Conservation (phyloP, 1,140 invertebrate species). For the Caerostris extrusa region DNA sequence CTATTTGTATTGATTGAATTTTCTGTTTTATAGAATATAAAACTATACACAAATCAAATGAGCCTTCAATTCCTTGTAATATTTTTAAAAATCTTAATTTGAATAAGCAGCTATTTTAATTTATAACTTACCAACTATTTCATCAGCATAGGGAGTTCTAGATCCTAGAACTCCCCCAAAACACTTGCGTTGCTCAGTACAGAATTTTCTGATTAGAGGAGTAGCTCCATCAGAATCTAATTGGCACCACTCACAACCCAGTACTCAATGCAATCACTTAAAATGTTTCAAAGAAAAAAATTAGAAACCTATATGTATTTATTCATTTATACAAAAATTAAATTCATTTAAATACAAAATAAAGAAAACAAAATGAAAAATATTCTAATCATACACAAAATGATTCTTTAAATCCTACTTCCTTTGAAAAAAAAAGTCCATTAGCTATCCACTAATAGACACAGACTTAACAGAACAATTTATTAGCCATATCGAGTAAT, state of each 20-base stretch:
- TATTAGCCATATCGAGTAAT: too few species aligned
- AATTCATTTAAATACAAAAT: not conserved
- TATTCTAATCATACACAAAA: not conserved
- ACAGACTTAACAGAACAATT: too few species aligned
- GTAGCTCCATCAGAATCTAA: conserved; percentile 88
- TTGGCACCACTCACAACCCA: conserved; percentile 96
- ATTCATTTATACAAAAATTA: not conserved
- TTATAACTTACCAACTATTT: conserved; percentile 83
- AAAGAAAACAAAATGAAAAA: not conserved
- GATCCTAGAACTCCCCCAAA: conserved; percentile 93
- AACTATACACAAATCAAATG: too few species aligned
- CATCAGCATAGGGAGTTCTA: conserved; percentile 88
- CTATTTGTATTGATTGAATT: too few species aligned
- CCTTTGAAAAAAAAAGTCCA: too few species aligned
- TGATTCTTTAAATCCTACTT: not conserved
- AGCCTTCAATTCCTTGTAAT: too few species aligned
- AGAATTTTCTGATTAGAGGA: conserved; percentile 87
- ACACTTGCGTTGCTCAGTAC: conserved; percentile 89
- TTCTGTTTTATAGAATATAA: too few species aligned
- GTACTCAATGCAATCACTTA: conserved; percentile 88
- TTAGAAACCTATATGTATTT: not conserved
- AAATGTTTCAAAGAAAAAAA: not conserved
- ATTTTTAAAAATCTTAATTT: too few species aligned
- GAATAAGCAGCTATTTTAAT: not conserved
- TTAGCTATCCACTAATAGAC: too few species aligned